Evolutionary conservation across 2,113 vertebrate species (phyloP), one percentile per base, ranked within the genome.

Genomic region (Tricholaema leucomelas): DNA sequence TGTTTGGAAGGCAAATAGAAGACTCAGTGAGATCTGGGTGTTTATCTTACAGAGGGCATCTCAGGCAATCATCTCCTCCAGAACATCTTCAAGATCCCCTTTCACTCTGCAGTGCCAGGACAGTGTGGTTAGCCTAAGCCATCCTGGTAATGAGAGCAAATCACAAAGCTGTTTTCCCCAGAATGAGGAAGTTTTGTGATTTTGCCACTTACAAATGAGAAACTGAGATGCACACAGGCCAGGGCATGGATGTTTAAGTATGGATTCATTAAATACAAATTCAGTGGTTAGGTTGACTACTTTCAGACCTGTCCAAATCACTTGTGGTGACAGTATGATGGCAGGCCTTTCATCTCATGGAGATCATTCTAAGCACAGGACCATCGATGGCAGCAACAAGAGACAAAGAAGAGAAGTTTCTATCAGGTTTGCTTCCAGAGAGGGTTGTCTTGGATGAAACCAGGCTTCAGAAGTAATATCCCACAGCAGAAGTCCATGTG

Each of bases 41-140:
- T 90, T 94, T 95, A 91, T 93, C 91, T 96, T 73, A 84, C 78
- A 79, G 71, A 95, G 76, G 88, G 93, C 91, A 95, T 74, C 59
- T 95, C 81, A 93, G 93, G 89, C 69, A 94, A 95, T 44, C 56
- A 65, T 77, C 76, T 86, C 59, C 46, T 93, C 35, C 48, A 11
- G 19, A 91, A 92, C 0, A 0, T 55, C 77, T 96, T 81, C 85
- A 79, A 88, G 88, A 77, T 77, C 84, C 60, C 48, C 56, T 71
- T 94, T 92, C 30, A 12, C 61, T 65, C 75, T 31, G 18, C 13
- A 5, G 27, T 81, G 83, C 91, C 82, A 96, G 82, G 88, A 56
- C 0, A 0, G 23, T 88, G 84, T 77, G 76, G 76, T 87, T 95
- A 95, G 82, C 20, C 20, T 67, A 40, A 85, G 82, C 16, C 46